Percentiles rank a stretch among this genome's conserved stretches.
Evolutionary conservation across 2,888 invertebrate species (phyloP).

Genomic region (Himalopsyche kuldschensis): DNA sequence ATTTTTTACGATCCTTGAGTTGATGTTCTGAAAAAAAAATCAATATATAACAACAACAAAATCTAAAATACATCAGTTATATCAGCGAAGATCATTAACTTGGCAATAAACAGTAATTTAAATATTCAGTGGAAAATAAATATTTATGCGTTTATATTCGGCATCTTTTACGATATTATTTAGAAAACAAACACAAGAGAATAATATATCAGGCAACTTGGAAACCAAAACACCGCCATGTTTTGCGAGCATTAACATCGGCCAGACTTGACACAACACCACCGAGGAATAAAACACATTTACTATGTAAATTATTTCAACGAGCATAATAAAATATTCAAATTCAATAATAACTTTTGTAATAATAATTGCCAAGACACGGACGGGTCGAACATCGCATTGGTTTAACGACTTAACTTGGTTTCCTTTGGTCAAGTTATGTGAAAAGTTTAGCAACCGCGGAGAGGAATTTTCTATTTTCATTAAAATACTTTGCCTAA

Average conservation of each 20-base stretch:
- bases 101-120: background rate
- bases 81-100: background rate
- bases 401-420: background rate
- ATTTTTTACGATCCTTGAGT: too few relatives aligned
- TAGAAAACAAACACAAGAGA: background rate
- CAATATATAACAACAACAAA: background rate
- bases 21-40: too few relatives aligned
- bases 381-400: background rate
- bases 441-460: slow-evolving; percentile 9
- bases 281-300: background rate
- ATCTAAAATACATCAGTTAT: background rate
- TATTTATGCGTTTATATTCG: background rate
- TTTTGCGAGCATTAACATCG: background rate
- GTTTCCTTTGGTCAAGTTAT: slow-evolving; percentile 7
- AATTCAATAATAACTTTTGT: background rate
- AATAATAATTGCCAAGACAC: background rate
- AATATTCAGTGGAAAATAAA: background rate
- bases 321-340: background rate
- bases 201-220: background rate
- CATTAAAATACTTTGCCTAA: slow-evolving; percentile 21
- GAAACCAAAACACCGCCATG: background rate
- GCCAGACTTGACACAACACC: background rate
- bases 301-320: background rate
- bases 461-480: slow-evolving; percentile 21
- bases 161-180: background rate